Base-by-base conservation (phyloP, 2,797 vertebrate species). In the Xerus rutilus region DNA sequence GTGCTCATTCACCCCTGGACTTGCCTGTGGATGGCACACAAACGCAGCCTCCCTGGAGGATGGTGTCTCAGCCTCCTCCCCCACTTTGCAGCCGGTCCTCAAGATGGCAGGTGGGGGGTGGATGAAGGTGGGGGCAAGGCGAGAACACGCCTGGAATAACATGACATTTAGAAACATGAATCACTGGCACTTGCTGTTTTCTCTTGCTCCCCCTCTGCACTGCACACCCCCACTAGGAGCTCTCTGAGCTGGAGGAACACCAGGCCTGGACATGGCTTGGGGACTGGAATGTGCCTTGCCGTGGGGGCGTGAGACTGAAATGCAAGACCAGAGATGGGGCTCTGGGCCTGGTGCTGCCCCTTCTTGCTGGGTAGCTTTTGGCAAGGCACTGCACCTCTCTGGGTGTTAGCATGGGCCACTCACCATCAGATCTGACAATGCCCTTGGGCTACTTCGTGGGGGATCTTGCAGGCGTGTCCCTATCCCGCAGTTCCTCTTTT, bases 131-230 rank as follows among this genome's bases (percentile, higher is more conserved):
- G 96, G 39, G 86, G 97, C 96, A 86, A 93, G 92, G 96, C 7
- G 84, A 94, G 89, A 96, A 95, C 18, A 47, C 25, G 91, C 96
- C 86, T 96, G 95, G 96, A 97, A 97, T 98, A 97, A 98, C 97
- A 92, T 96, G 97, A 96, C 97, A 98, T 98, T 98, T 98, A 85
- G 93, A 97, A 94, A 95, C 82, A 79, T 96, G 97, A 97, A 91
- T 97, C 97, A 97, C 91, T 90, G 96, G 89, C 69, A 79, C 96
- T 97, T 69, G 82, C 93, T 93, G 92, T 94, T 79, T 95, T 93
- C 86, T 85, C 84, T 67, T 70, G 93, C 81, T 92, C 69, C 89
- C 83, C 86, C 93, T 91, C 84, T 70, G 72, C 59, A 49, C 39
- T 65, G 65, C 43, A 43, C 47, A 0, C 17, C 9, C 49, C 78